Evolutionary conservation across 2,113 vertebrate genomes (phyloP).

Genomic region (Turnix velox): DNA sequence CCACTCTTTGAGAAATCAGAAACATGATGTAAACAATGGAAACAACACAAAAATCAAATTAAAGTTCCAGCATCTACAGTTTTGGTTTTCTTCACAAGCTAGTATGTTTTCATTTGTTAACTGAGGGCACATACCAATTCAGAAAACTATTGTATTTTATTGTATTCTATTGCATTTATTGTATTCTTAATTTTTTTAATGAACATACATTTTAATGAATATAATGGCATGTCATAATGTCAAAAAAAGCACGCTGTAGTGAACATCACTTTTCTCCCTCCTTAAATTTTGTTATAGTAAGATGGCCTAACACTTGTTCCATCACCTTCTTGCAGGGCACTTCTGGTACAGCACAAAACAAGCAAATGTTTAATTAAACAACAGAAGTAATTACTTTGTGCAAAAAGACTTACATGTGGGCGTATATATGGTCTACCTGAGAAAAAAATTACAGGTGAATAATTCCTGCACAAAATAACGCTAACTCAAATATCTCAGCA

Average conservation of each 20-base stretch:
- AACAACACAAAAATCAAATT: not conserved
- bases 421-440: not conserved
- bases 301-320: not conserved
- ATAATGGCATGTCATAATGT: accelerated
- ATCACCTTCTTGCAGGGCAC: not conserved
- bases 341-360: not conserved
- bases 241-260: not conserved
- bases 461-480: not conserved
- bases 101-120: not conserved
- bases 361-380: not conserved
- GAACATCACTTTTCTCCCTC: not conserved
- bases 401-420: not conserved
- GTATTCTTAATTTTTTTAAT: too few species aligned
- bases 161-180: too few species aligned
- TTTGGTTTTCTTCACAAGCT: not conserved
- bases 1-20: not conserved
- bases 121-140: not conserved
- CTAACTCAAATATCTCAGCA: not conserved
- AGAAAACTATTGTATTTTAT: not conserved
- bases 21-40: not conserved
- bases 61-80: not conserved
- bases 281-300: not conserved
- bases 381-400: not conserved
- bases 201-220: not conserved
- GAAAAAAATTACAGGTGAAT: not conserved